phyloP scores from a whole-genome alignment of 2,888 invertebrate genomes.

The Acleris laterana region DNA sequence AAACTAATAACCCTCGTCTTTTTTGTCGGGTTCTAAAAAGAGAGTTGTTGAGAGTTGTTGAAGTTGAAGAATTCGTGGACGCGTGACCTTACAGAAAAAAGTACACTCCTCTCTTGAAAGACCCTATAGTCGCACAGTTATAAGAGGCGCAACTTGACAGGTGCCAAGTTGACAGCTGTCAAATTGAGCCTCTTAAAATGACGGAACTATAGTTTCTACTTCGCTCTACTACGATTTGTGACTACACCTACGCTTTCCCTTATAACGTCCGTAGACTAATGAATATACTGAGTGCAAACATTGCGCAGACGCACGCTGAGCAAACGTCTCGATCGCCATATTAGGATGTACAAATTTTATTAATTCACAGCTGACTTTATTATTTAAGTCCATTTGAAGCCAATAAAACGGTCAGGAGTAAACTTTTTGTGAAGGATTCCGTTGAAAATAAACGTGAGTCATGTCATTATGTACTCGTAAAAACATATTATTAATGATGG shows the following conservation, averaged over 20 bases:
- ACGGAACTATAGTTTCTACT: no score
- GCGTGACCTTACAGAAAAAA: no score
- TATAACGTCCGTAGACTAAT: neutral
- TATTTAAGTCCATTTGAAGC: conserved; percentile 22
- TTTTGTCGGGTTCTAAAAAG: no score
- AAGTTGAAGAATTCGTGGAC: no score
- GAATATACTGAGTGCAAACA: neutral
- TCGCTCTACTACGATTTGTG: neutral
- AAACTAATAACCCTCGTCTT: no score
- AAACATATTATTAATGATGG: no score
- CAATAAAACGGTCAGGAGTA: conserved; percentile 5
- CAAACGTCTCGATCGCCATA: conserved; percentile 6
- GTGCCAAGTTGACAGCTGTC: no score
- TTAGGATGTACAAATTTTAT: conserved; percentile 19
- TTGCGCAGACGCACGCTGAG: conserved; percentile 6
- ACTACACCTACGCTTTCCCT: conserved; percentile 1
- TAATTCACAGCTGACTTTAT: conserved; percentile 23
- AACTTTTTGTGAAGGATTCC: neutral
- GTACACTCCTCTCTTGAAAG: no score
- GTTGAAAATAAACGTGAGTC: neutral
- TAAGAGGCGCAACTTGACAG: no score
- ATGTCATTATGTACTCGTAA: neutral
- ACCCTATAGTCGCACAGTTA: no score
- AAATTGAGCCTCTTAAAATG: no score
- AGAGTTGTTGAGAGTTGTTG: no score